Conservation (phyloP, 2,113 vertebrate species). For the Psittacara wagleri region DNA sequence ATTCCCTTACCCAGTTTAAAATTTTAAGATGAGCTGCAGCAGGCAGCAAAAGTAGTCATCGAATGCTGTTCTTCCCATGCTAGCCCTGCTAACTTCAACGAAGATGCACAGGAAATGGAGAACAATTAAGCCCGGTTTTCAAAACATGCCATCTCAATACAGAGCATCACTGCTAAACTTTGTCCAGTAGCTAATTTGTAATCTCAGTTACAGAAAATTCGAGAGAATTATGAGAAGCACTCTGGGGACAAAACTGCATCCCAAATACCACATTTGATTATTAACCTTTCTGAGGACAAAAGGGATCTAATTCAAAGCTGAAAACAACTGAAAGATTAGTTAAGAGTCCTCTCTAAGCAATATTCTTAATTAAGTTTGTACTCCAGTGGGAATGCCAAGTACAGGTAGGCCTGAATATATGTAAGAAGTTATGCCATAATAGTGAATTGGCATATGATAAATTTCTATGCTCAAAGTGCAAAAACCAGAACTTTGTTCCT, state of each 20-base stretch:
- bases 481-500: neutral
- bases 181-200: neutral
- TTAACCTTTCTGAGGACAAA: neutral
- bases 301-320: neutral
- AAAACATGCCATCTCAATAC: neutral
- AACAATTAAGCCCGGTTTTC: neutral
- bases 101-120: neutral
- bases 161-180: neutral
- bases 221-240: neutral
- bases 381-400: neutral
- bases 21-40: neutral
- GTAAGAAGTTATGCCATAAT: neutral
- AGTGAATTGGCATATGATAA: neutral
- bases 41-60: neutral
- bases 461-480: neutral
- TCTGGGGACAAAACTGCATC: neutral
- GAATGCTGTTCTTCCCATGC: neutral
- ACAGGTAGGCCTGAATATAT: neutral
- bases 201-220: neutral
- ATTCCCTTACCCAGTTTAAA: neutral
- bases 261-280: neutral
- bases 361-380: neutral
- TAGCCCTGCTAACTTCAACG: neutral
- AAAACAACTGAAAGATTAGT: neutral
- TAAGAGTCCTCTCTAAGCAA: neutral